Base-by-base conservation (phyloP, 2,888 invertebrate genomes). In the Volucella inanis region DNA sequence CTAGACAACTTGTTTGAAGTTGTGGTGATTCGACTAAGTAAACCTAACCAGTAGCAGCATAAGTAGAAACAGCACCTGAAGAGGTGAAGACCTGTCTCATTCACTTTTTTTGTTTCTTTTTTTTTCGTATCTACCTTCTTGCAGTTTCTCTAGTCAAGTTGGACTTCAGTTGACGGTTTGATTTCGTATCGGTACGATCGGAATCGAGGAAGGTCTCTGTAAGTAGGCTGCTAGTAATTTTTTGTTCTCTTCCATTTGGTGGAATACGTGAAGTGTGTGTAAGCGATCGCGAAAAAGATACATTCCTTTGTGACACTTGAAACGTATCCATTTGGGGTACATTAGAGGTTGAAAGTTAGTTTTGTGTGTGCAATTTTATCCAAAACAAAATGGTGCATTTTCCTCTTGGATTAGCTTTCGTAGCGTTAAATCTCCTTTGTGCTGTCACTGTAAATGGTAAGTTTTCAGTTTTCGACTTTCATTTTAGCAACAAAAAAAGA, bases 81-180 rank as follows among this genome's bases (percentile, higher is more conserved):
- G 55, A 31, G 57, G 54, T 71, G 59, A 59, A 76, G 41, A 57
- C 43, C 65, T 47, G 64, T 43, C 74, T 64, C 38, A 64, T 64
- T 54, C 52, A 62, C 11, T 22, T 38, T 9, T 50, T 39, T 47
- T 22, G 2, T 67, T 38, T 3, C 45, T 41, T 57, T 14, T 49
- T 52, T 38, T 41, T 43, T 47, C 41, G 50, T 38, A 10, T 14
- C 31, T 85, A 81, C 76, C 85, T 81, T 85, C 85, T 85, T 85
- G 85, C 77, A 85, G 85, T 85, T 85, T 81, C 81, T 71, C 68
- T 59, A 68, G 67, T 67, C 57, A 72, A 72, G 71, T 77, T 77
- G 72, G 67, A 81, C 67, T 81, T 85, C 67, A 85, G 85, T 85
- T 85, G 80, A 77, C 85, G 85, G 81, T 85, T 81, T 77, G 85